phyloP scores from a whole-genome alignment of 2,113 vertebrate species.

The Thomomys bottae region DNA sequence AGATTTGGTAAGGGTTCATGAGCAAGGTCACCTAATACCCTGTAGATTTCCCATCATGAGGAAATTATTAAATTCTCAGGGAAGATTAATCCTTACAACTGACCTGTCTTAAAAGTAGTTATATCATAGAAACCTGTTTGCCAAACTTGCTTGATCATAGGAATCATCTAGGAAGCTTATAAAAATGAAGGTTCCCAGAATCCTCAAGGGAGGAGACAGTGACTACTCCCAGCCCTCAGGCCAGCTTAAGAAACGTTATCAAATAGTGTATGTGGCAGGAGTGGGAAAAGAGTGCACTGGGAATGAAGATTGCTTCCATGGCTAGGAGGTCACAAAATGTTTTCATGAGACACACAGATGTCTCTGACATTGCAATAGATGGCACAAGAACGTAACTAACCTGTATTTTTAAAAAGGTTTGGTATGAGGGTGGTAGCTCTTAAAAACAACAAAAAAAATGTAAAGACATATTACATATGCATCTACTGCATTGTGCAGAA shows the following conservation, averaged over 20 bases:
- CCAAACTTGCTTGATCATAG: constrained; percentile 1
- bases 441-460: constrained; percentile 22
- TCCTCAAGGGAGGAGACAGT: neutral
- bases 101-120: constrained; percentile 28
- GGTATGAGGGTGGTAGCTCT: neutral
- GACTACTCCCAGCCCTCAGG: neutral
- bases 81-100: constrained; percentile 15
- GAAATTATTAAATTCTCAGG: neutral
- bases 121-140: neutral
- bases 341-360: neutral
- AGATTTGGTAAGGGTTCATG: constrained; percentile 27
- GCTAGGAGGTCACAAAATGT: neutral
- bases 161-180: neutral
- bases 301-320: neutral
- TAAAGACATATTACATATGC: neutral
- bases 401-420: neutral
- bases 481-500: neutral
- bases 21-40: neutral
- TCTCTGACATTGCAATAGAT: neutral
- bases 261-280: neutral
- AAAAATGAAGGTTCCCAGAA: constrained; percentile 1
- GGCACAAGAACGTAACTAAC: neutral
- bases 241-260: neutral
- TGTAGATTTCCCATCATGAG: neutral
- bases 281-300: neutral